phyloP scores from a whole-genome alignment of 2,113 vertebrate species.

The Onychostruthus taczanowskii region DNA sequence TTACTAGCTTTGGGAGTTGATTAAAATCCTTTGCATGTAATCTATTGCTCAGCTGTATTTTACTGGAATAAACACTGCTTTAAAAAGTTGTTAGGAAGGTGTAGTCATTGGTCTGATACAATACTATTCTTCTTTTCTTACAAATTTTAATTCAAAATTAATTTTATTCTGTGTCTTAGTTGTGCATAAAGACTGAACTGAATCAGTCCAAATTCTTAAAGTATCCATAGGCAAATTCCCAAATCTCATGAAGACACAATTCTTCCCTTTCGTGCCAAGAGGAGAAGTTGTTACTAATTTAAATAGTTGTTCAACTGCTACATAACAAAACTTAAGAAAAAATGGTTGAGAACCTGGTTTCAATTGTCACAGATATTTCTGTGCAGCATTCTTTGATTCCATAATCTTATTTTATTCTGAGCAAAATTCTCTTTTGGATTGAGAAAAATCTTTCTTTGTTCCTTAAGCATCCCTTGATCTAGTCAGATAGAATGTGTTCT shows the following conservation, averaged over 20 bases:
- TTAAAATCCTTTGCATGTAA: background rate
- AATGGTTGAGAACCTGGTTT: slow-evolving; percentile 31
- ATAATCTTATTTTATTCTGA: slow-evolving; percentile 48
- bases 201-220: background rate
- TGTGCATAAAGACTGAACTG: background rate
- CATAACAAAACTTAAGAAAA: background rate
- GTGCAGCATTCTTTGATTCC: slow-evolving; percentile 25
- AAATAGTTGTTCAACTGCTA: background rate
- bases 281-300: slow-evolving; percentile 33
- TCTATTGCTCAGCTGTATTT: background rate
- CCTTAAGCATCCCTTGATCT: slow-evolving; percentile 33
- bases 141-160: background rate
- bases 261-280: background rate
- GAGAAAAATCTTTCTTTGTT: slow-evolving; percentile 3
- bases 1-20: background rate
- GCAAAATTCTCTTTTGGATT: slow-evolving; percentile 21
- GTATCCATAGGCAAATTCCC: background rate
- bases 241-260: background rate
- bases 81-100: background rate
- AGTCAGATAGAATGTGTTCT: background rate
- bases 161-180: background rate
- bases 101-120: background rate
- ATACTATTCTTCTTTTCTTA: background rate
- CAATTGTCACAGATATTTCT: slow-evolving; percentile 19
- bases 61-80: background rate